phyloP scores from a whole-genome alignment of 1,140 invertebrate genomes.

The Calephelis nemesis region DNA sequence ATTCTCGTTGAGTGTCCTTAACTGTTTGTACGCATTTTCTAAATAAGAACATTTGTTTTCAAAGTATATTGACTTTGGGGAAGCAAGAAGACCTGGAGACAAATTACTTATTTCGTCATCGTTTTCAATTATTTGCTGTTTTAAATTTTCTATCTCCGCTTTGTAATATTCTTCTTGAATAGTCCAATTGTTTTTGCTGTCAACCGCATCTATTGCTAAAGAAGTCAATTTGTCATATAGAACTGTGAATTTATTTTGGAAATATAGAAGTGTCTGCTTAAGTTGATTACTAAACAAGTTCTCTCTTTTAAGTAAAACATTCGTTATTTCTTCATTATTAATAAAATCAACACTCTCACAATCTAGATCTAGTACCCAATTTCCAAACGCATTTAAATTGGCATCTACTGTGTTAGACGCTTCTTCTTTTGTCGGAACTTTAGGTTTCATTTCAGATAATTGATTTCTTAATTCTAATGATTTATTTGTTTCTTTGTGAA shows the following conservation, averaged over 20 bases:
- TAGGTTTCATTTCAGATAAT: constrained; percentile 51
- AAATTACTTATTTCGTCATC: constrained; percentile 57
- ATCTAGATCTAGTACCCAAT: constrained; percentile 50
- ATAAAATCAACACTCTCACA: constrained; percentile 41
- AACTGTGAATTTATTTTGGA: constrained; percentile 63
- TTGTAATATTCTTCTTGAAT: constrained; percentile 70
- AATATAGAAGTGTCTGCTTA: constrained; percentile 62
- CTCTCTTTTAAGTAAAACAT: constrained; percentile 43
- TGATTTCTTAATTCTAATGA: constrained; percentile 54
- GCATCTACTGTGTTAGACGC: constrained; percentile 26
- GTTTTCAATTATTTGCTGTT: constrained; percentile 42
- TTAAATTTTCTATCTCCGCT: constrained; percentile 67
- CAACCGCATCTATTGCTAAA: constrained; percentile 49
- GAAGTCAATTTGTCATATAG: constrained; percentile 64
- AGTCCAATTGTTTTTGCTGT: constrained; percentile 60
- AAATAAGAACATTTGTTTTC: constrained; percentile 64
- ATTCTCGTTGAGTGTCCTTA: constrained; percentile 64
- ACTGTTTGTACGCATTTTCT: constrained; percentile 63
- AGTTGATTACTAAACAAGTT: constrained; percentile 54
- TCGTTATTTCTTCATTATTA: constrained; percentile 46
- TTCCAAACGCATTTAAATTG: constrained; percentile 44
- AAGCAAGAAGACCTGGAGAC: constrained; percentile 53
- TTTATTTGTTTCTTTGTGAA: constrained; percentile 63
- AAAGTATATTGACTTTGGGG: constrained; percentile 31
- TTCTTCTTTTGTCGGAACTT: constrained; percentile 36